These are phyloP conservation scores for Meda fulgida DNA, from an alignment of 2,797 vertebrate species.

Conservation along the genomic window DNA sequence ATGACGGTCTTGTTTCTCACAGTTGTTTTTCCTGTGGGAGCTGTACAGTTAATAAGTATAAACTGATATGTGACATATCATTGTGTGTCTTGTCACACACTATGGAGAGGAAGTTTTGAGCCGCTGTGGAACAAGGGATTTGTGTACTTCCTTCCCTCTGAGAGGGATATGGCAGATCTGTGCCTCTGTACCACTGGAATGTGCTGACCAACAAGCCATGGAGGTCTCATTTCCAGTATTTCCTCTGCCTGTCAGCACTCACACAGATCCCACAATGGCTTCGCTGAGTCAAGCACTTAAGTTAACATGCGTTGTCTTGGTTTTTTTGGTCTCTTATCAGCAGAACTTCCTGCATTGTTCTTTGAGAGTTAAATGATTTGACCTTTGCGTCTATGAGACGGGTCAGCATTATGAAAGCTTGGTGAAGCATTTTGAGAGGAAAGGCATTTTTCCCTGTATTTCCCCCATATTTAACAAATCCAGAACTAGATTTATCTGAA, in stretches of 20 bases:
- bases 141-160: slow-evolving; percentile 68
- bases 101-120: slow-evolving; percentile 28
- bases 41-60: background rate
- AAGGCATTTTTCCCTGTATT: background rate
- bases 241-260: slow-evolving; percentile 51
- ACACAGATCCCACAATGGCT: slow-evolving; percentile 26
- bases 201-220: slow-evolving; percentile 65
- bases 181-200: slow-evolving; percentile 60
- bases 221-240: slow-evolving; percentile 45
- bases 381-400: background rate
- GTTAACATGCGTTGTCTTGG: slow-evolving; percentile 2
- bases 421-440: slow-evolving; percentile 9
- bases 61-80: slow-evolving; percentile 2
- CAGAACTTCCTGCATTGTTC: slow-evolving; percentile 44
- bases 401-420: slow-evolving; percentile 19
- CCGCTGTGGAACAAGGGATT: slow-evolving; percentile 51
- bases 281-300: slow-evolving; percentile 39
- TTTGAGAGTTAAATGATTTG: slow-evolving; percentile 38
- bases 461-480: background rate
- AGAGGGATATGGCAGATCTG: slow-evolving; percentile 52
- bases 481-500: background rate
- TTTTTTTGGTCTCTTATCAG: slow-evolving; percentile 43
- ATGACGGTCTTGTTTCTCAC: slow-evolving; percentile 17
- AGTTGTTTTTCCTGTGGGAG: slow-evolving; percentile 9
- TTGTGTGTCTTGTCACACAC: background rate